phyloP scores from a whole-genome alignment of 2,797 vertebrate species.

The Anabas testudineus region DNA sequence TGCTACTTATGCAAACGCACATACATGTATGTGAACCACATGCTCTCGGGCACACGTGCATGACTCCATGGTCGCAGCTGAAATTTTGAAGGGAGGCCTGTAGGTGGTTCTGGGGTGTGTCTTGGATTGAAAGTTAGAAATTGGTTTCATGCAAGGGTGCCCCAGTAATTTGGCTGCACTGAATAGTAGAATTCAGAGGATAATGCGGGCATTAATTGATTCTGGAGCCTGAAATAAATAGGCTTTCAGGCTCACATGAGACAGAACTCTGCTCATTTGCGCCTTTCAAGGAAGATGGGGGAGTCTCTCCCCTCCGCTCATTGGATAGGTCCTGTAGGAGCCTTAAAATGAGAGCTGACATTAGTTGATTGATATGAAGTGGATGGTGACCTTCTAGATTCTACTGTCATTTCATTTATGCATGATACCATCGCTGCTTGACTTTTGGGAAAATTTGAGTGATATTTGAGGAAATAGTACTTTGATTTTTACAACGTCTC shows the following conservation, averaged over 20 bases:
- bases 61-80: conserved; percentile 29
- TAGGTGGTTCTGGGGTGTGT: conserved; percentile 71
- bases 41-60: not conserved
- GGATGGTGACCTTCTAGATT: conserved; percentile 74
- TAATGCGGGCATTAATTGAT: conserved; percentile 87
- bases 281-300: conserved; percentile 43
- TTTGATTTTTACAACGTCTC: conserved; percentile 61
- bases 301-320: conserved; percentile 31
- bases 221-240: conserved; percentile 84
- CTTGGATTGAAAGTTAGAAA: conserved; percentile 79
- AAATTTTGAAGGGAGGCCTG: conserved; percentile 64
- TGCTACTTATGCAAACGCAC: not conserved
- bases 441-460: conserved; percentile 62
- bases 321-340: conserved; percentile 54
- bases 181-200: conserved; percentile 83
- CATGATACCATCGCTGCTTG: conserved; percentile 54
- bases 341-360: conserved; percentile 68
- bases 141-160: conserved; percentile 84
- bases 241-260: conserved; percentile 71
- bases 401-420: conserved; percentile 66
- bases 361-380: conserved; percentile 73
- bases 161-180: conserved; percentile 78
- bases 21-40: conserved; percentile 5
- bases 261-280: conserved; percentile 67
- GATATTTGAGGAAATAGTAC: conserved; percentile 69